Percentiles rank a stretch among this genome's conserved stretches.
Conservation (phyloP, 35 echinoderm and acorn worm species). For the Ophiothrix spiculata region DNA sequence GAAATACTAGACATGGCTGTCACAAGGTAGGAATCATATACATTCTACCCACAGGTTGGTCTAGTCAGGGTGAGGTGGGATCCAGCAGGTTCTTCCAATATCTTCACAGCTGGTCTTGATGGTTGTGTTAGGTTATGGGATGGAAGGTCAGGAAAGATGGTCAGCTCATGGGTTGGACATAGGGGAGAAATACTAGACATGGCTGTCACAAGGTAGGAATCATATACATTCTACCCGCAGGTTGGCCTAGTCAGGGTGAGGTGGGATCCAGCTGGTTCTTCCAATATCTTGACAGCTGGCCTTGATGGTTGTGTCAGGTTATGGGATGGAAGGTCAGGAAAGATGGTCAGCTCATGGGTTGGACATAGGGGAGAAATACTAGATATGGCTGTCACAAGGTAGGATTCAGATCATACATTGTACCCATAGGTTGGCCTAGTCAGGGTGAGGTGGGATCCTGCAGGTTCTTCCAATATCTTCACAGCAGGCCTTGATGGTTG, state of each 20-base stretch:
- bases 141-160: slow-evolving; percentile 72
- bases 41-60: slow-evolving; percentile 1
- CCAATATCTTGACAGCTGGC: slow-evolving; percentile 58
- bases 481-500: slow-evolving; percentile 75
- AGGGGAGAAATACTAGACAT: slow-evolving; percentile 89
- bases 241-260: slow-evolving; percentile 74
- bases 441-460: slow-evolving; percentile 63
- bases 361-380: slow-evolving; percentile 92
- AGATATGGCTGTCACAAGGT: slow-evolving; percentile 86
- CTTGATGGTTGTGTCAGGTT: slow-evolving; percentile 77
- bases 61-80: slow-evolving; percentile 86
- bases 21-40: slow-evolving; percentile 59
- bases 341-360: slow-evolving; percentile 54
- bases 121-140: slow-evolving; percentile 84
- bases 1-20: slow-evolving; percentile 89
- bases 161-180: slow-evolving; percentile 67
- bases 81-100: slow-evolving; percentile 27
- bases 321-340: slow-evolving; percentile 88
- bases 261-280: slow-evolving; percentile 62
- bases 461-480: slow-evolving; percentile 51
- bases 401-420: neutral
- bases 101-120: slow-evolving; percentile 76
- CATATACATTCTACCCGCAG: slow-evolving; percentile 14
- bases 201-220: slow-evolving; percentile 75
- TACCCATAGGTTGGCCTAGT: slow-evolving; percentile 76